Conservation (phyloP, 2,113 vertebrate genomes). For the Irena cyanogastra region DNA sequence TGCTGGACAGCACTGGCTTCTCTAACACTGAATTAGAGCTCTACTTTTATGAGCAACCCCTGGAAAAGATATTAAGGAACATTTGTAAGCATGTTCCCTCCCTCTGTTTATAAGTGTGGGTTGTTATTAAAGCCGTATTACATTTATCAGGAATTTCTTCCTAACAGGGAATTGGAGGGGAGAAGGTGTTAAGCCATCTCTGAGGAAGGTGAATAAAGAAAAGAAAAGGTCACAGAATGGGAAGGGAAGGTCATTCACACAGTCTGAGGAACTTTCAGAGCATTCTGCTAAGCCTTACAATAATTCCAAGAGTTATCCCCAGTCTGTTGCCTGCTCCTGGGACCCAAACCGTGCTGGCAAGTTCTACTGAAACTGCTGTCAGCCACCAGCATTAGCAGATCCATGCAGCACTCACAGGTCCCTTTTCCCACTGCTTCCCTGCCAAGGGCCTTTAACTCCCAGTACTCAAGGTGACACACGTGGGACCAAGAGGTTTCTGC, state of each 20-base stretch:
- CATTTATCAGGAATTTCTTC: neutral
- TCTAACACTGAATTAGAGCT: neutral
- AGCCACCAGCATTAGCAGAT: accelerated
- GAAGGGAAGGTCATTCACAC: neutral
- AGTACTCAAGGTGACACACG: accelerated
- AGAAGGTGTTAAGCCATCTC: neutral
- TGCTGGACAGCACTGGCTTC: neutral
- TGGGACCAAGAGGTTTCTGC: neutral
- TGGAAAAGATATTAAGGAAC: neutral
- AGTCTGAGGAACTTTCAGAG: neutral
- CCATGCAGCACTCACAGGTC: neutral
- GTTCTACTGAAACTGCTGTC: neutral
- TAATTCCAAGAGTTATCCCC: neutral
- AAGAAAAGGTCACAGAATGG: neutral
- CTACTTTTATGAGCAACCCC: neutral
- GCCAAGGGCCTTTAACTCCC: neutral
- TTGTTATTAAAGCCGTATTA: neutral
- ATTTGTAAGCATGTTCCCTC: neutral
- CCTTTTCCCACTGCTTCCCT: neutral
- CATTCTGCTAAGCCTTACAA: neutral
- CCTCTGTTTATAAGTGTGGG: neutral
- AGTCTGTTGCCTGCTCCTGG: neutral
- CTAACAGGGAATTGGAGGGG: neutral
- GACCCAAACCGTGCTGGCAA: neutral
- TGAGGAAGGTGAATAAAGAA: neutral